A percentile compares a stretch with the other conserved stretches of the same genome.
phyloP scores from a whole-genome alignment of 2,113 vertebrate genomes.

The Erythrolamprus reginae region DNA sequence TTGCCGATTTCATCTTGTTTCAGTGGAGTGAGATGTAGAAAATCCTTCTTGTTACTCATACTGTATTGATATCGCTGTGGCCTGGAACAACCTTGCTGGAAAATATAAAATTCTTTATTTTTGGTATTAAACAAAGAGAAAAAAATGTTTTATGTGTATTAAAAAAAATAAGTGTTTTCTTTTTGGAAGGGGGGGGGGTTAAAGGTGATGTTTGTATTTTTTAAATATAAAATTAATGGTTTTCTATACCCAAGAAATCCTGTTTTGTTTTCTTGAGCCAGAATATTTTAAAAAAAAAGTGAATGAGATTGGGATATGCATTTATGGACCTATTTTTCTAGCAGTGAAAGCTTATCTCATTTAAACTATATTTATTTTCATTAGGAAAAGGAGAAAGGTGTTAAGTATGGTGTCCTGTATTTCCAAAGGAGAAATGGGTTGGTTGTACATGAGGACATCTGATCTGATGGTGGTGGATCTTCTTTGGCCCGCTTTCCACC shows the following conservation, averaged over 20 bases:
- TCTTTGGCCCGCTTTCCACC: not conserved
- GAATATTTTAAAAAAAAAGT: constrained; percentile 41
- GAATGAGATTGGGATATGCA: constrained; percentile 14
- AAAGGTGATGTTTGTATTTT: constrained; percentile 87
- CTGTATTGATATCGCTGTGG: constrained; percentile 70
- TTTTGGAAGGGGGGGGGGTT: constrained; percentile 49
- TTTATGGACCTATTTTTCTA: constrained; percentile 66
- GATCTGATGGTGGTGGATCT: not conserved
- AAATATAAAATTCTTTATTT: constrained; percentile 88
- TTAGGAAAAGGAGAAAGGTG: constrained; percentile 53
- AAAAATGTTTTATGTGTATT: constrained; percentile 87
- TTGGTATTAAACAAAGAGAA: constrained; percentile 79
- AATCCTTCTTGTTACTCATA: constrained; percentile 66
- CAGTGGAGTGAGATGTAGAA: constrained; percentile 65
- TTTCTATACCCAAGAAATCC: constrained; percentile 75
- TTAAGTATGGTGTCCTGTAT: constrained; percentile 40
- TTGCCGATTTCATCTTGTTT: constrained; percentile 69
- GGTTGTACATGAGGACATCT: not conserved
- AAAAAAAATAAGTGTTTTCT: constrained; percentile 77
- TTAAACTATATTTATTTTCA: constrained; percentile 58
- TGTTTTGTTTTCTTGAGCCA: constrained; percentile 71
- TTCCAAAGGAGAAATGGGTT: constrained; percentile 50
- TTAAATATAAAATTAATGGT: constrained; percentile 79
- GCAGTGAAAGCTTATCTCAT: constrained; percentile 52
- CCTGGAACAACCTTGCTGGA: constrained; percentile 70